Evolutionary conservation across 1,140 invertebrate genomes (phyloP).

Genomic region (Ephestia elutella): DNA sequence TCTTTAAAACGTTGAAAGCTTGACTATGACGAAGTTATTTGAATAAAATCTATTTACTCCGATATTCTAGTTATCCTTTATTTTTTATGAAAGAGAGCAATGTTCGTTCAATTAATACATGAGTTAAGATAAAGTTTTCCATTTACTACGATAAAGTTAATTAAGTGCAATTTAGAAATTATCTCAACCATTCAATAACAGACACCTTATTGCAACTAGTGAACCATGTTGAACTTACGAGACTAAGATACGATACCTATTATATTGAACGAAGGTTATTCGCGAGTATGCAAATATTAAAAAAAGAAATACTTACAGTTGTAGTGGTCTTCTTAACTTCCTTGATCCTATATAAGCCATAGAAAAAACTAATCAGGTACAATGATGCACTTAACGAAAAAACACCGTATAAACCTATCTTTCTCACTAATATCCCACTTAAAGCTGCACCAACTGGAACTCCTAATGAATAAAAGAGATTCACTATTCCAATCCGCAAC

Average conservation of each 20-base stretch:
- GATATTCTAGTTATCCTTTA: no score
- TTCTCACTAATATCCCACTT: slow-evolving; percentile 80
- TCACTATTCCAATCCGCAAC: slow-evolving; percentile 87
- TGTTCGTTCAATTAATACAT: no score
- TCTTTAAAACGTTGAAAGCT: no score
- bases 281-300: neutral
- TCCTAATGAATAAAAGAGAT: slow-evolving; percentile 86
- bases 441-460: slow-evolving; percentile 86
- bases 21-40: no score
- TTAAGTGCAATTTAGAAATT: slow-evolving; percentile 21
- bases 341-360: slow-evolving; percentile 79
- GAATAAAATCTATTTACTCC: no score
- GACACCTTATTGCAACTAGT: slow-evolving; percentile 28
- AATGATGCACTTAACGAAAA: slow-evolving; percentile 83
- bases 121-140: no score
- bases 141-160: slow-evolving; percentile 11
- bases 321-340: slow-evolving; percentile 70
- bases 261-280: neutral
- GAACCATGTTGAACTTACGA: slow-evolving; percentile 18
- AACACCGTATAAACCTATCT: slow-evolving; percentile 87
- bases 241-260: neutral
- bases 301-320: neutral
- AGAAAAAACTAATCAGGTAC: slow-evolving; percentile 83
- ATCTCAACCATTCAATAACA: slow-evolving; percentile 25
- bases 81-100: no score